A percentile compares a stretch with the other conserved stretches of the same genome.
phyloP scores from a whole-genome alignment of 1,140 invertebrate genomes.

The Heliothis subflexa region DNA sequence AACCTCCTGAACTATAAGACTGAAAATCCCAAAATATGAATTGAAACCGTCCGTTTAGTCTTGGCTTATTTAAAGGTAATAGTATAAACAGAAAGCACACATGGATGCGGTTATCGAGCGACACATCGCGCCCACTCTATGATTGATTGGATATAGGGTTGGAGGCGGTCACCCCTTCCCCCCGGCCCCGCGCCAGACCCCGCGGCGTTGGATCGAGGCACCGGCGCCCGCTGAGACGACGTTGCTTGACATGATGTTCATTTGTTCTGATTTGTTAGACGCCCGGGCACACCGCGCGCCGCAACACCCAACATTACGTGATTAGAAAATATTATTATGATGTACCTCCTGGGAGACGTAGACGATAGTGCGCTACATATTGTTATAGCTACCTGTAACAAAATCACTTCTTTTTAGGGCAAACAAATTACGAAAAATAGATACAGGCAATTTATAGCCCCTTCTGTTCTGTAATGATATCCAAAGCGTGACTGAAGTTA shows the following conservation, averaged over 20 bases:
- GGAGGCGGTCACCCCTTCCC: slow-evolving; percentile 25
- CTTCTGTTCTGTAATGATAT: background rate
- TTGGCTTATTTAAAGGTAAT: slow-evolving; percentile 44
- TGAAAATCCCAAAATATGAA: background rate
- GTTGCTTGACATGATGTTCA: slow-evolving; percentile 63
- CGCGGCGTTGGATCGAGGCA: slow-evolving; percentile 25
- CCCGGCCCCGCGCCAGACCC: background rate
- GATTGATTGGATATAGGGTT: slow-evolving; percentile 62
- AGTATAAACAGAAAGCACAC: slow-evolving; percentile 44
- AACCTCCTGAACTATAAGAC: background rate
- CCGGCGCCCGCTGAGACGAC: slow-evolving; percentile 59
- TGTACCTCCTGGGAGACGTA: slow-evolving; percentile 26
- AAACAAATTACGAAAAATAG: background rate
- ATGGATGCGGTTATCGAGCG: slow-evolving; percentile 56
- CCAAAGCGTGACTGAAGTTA: background rate
- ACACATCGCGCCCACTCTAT: slow-evolving; percentile 54
- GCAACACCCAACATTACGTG: slow-evolving; percentile 54
- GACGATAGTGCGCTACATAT: background rate
- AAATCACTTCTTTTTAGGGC: background rate
- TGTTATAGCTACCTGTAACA: background rate
- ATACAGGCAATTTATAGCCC: background rate
- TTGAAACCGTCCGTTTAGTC: background rate
- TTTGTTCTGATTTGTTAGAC: slow-evolving; percentile 72
- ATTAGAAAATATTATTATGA: slow-evolving; percentile 56
- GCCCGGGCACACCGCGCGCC: slow-evolving; percentile 47